These are phyloP conservation scores for Lasioglossum figueresi DNA, from an alignment of 2,888 invertebrate genomes.

Conservation along the genomic window DNA sequence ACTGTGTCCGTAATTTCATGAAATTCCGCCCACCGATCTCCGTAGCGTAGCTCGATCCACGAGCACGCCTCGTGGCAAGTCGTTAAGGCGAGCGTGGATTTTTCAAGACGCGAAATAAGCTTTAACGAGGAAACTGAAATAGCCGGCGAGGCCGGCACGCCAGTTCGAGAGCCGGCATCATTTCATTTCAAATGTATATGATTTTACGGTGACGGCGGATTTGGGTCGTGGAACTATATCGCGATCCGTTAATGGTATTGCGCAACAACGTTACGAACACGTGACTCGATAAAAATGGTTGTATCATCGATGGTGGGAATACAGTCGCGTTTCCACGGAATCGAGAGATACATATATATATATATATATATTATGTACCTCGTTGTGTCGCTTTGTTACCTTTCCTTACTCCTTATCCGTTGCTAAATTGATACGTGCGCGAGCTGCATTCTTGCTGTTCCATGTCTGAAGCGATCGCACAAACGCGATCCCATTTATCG, in stretches of 20 bases:
- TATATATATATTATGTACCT: neutral
- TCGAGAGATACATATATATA: conserved; percentile 17
- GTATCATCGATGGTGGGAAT: conserved; percentile 60
- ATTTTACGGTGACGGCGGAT: conserved; percentile 54
- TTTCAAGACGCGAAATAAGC: conserved; percentile 2
- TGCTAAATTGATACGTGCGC: neutral
- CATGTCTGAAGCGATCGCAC: neutral
- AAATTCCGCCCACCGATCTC: neutral
- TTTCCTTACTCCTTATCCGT: conserved; percentile 13
- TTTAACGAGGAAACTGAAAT: neutral
- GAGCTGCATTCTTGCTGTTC: neutral
- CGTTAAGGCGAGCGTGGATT: conserved; percentile 2
- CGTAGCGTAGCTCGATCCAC: neutral
- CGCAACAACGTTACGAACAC: conserved; percentile 51
- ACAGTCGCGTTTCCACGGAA: conserved; percentile 40
- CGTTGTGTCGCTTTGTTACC: conserved; percentile 14
- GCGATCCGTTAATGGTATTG: conserved; percentile 55
- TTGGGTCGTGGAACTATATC: conserved; percentile 55
- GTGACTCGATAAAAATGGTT: conserved; percentile 53
- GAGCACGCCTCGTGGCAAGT: neutral
- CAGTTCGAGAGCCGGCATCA: neutral
- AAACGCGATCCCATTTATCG: neutral
- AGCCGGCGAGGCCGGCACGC: neutral
- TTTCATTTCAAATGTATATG: conserved; percentile 13
- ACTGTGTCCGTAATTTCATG: neutral